Conservation (phyloP, 2,797 vertebrate species). For the Eospalax fontanierii region DNA sequence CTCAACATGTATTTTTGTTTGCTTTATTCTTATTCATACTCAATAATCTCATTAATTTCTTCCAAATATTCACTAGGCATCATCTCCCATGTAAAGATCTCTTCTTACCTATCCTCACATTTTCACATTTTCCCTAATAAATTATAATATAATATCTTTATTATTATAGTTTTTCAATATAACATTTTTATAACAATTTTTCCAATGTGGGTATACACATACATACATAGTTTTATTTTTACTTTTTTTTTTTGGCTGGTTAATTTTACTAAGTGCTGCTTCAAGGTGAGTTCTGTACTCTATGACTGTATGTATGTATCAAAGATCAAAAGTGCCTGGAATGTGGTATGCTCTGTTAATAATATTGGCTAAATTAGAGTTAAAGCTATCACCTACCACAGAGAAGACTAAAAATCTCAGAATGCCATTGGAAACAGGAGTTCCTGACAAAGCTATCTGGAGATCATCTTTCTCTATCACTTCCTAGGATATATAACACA, state of each 20-base stretch:
- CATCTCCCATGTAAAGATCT: background rate
- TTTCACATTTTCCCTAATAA: background rate
- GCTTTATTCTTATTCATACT: background rate
- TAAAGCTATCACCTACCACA: background rate
- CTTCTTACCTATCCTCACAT: background rate
- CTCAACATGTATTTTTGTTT: background rate
- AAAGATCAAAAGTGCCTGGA: background rate
- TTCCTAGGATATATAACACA: background rate
- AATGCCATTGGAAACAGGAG: background rate
- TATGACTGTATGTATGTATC: background rate
- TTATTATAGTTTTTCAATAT: background rate
- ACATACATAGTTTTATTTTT: conserved; percentile 5
- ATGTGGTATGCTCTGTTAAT: background rate
- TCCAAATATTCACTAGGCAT: background rate
- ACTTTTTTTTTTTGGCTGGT: background rate
- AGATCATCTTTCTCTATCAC: background rate
- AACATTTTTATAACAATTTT: background rate
- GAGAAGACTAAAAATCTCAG: background rate
- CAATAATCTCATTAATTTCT: background rate
- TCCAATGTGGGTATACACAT: fast-evolving
- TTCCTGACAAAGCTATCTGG: background rate
- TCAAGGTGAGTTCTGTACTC: background rate
- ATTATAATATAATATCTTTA: conserved; percentile 3
- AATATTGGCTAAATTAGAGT: background rate
- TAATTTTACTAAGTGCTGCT: background rate